Percentiles rank a stretch among this genome's conserved stretches.
Evolutionary conservation across 1,140 invertebrate species (phyloP).

Genomic region (Caenorhabditis brenneri): DNA sequence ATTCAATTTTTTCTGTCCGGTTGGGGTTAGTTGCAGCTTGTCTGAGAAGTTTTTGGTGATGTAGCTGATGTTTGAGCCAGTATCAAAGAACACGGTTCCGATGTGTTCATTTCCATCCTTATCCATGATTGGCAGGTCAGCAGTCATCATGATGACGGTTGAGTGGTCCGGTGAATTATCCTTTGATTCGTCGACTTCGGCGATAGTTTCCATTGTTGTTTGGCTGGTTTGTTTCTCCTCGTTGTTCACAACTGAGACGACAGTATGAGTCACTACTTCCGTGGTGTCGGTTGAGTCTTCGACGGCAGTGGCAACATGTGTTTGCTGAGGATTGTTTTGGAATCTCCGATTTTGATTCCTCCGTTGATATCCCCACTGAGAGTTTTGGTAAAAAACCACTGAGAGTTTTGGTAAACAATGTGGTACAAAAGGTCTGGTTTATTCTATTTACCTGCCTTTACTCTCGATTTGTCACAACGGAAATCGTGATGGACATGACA

Average conservation of each 20-base stretch:
- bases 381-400: no score
- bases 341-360: no score
- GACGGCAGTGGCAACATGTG: no score
- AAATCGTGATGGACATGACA: not conserved
- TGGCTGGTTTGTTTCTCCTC: no score
- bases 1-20: not conserved
- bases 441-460: not conserved
- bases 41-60: not conserved
- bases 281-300: no score
- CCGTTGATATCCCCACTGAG: no score
- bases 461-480: not conserved
- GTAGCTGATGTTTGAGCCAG: not conserved
- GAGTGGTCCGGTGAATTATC: no score
- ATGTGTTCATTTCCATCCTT: not conserved
- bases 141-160: slow-evolving; percentile 1
- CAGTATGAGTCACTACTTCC: no score
- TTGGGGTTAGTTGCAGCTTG: not conserved
- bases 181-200: no score
- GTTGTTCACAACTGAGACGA: no score
- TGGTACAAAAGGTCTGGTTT: not conserved
- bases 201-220: no score
- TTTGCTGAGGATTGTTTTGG: no score
- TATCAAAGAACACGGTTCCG: not conserved
- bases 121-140: not conserved
- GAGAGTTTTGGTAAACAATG: not conserved